Evolutionary conservation across 2,888 invertebrate genomes (phyloP), one percentile per base, ranked within the genome.

Genomic region (Gortyna flavago): DNA sequence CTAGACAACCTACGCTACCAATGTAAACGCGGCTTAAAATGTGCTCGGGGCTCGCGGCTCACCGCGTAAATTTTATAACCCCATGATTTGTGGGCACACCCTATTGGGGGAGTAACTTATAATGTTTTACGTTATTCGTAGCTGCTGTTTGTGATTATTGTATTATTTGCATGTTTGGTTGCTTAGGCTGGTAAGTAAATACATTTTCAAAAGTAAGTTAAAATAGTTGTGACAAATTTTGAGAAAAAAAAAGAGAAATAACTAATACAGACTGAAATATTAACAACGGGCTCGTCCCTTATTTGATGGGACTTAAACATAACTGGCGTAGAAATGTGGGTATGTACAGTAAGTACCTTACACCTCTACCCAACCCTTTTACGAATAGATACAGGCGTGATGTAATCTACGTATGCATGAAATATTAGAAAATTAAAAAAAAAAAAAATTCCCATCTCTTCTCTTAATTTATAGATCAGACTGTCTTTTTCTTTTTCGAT

Each of bases 61-160:
- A 69, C 79, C 62, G 80, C 79, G 81, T 62, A 80, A 69, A 82
- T 88, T 77, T 85, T 83, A 81, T 88, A 87, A 88, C 82, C 83
- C 84, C 73, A 78, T 89, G 90, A 89, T 89, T 89, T 89, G 90
- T 90, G 85, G 77, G 59, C 79, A 51, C 84, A n/a, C 85, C 77
- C 69, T 38, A 13, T 54, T 48, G 77, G 84, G 83, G 74, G 75
- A 72, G 51, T 21, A 72, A 77, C 81, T 84, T 68, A 65, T 64
- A 48, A 72, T 44, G 71, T 66, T 74, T 32, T 44, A 59, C 9
- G n/a, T 51, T 68, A 77, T 44, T 61, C 44, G 21, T 38, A 38
- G 38, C 68, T 72, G 57, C 38, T 44, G n/a, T 51, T 75, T 29
- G 18, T 62, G 38, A 38, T 70, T 61, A 69, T 72, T 72, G 29